Base-by-base conservation (phyloP, 2,888 invertebrate genomes). In the Azorinus chamasolen region DNA sequence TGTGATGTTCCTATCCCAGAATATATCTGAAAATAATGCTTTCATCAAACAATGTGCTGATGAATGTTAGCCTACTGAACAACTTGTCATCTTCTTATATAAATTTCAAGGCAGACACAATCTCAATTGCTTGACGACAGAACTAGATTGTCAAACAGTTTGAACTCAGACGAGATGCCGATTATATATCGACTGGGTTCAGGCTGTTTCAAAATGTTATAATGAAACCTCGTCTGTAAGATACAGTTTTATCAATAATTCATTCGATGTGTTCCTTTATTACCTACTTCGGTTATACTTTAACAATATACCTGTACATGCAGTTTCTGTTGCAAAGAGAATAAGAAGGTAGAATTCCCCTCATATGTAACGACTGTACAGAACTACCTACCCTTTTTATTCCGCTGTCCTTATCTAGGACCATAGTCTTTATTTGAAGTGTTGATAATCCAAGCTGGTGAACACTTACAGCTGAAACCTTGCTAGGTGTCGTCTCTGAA, bases 1-100 rank as follows among this genome's bases (percentile, higher is more conserved):
- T 14, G 37, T 1, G 75, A 78, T 27, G 83, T 74, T 27, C 85
- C 85, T n/a, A 69, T 63, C 2, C 83, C 83, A 2, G 82, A 12
- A 22, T 43, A 46, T 43, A 82, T 25, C 43, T 63, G 18, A 43
- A 53, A 25, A 6, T n/a, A 20, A 8, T 20, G 45, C 4, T 18
- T 18, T 18, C 32, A 32, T 32, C 10, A 32, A 32, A 10, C 10
- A 6, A 10, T 6, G 32, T 6, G 10, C 32, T 32, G 4, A 32
- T 6, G 10, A 32, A 32, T 10, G 10, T 6, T 22, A 50, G 20
- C 14, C 4, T 20, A 50, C 24, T 5, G 6, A 14, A 22, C 4
- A 14, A 20, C 14, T 5, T 50, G 20, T 14, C 20, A 50, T 50
- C 14, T 18, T 20, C 2, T 24, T 50, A 18, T 8, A 20, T 5